Conservation (phyloP, 2,797 vertebrate genomes). For the Ctenochaetus hawaiiensis region DNA sequence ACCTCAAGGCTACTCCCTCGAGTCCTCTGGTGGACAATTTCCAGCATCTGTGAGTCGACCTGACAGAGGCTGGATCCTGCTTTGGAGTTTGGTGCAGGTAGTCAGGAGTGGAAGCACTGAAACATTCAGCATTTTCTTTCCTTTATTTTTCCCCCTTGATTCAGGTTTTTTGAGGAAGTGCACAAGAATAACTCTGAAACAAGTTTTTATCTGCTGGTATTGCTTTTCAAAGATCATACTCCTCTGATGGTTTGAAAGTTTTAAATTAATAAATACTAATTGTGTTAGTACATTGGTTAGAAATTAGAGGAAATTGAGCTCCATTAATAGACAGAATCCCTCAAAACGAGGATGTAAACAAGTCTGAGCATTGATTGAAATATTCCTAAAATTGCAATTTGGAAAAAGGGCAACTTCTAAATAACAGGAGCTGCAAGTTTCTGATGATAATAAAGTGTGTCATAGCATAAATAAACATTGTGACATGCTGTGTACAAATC, state of each 20-base stretch:
- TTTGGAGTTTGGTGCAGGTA: not conserved
- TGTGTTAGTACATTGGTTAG: slow-evolving; percentile 21
- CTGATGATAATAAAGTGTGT: no score
- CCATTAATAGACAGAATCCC: no score
- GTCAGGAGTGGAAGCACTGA: not conserved
- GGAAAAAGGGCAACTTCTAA: no score
- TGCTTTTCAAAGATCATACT: slow-evolving; percentile 4
- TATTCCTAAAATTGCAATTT: no score
- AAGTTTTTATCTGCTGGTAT: not conserved
- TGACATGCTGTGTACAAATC: no score
- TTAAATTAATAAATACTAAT: slow-evolving; percentile 30
- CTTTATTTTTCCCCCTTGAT: not conserved
- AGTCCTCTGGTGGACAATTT: not conserved
- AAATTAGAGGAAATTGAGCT: slow-evolving; percentile 15
- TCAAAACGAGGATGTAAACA: not conserved
- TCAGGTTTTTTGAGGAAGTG: no score
- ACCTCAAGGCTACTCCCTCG: no score
- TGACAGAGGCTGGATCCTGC: not conserved
- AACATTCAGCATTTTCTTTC: not conserved
- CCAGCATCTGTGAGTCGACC: slow-evolving; percentile 23
- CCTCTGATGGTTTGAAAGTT: not conserved
- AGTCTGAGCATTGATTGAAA: no score
- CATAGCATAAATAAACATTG: no score
- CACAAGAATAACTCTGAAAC: not conserved
- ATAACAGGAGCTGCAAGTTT: no score